These are phyloP conservation scores for Rhinophrynus dorsalis DNA, from an alignment of 2,797 vertebrate genomes.

Conservation along the genomic window DNA sequence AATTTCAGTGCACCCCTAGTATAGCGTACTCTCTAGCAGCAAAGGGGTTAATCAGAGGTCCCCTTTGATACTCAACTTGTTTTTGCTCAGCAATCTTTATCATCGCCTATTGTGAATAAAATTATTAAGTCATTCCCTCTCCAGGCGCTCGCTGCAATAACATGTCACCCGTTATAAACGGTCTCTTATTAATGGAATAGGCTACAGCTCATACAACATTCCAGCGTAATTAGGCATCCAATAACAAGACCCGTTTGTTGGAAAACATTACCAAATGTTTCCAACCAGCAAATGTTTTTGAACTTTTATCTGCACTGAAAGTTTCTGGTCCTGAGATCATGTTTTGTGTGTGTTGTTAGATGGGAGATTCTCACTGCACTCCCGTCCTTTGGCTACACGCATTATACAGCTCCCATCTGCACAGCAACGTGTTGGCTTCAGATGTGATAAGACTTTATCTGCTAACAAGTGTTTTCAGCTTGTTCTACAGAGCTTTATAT, in stretches of 20 bases:
- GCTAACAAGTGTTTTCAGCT: not conserved
- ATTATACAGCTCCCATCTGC: too few species aligned
- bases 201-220: not conserved
- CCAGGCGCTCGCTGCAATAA: not conserved
- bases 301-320: slow-evolving; percentile 10
- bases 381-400: too few species aligned
- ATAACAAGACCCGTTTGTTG: slow-evolving; percentile 2
- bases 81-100: slow-evolving; percentile 3
- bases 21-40: too few species aligned
- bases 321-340: not conserved
- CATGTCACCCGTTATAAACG: not conserved
- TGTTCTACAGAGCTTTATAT: not conserved
- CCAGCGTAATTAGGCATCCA: slow-evolving; percentile 18
- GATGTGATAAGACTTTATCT: not conserved
- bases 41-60: too few species aligned
- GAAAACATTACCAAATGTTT: slow-evolving; percentile 39
- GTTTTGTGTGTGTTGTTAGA: not conserved
- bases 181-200: not conserved
- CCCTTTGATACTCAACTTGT: not conserved
- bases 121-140: not conserved
- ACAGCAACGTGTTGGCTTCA: not conserved
- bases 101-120: slow-evolving; percentile 6
- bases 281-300: slow-evolving; percentile 22
- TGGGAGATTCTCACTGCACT: too few species aligned
- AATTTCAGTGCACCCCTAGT: too few species aligned